Conservation (phyloP, 2,888 invertebrate genomes). For the Vannuccia rotundouncinata region DNA sequence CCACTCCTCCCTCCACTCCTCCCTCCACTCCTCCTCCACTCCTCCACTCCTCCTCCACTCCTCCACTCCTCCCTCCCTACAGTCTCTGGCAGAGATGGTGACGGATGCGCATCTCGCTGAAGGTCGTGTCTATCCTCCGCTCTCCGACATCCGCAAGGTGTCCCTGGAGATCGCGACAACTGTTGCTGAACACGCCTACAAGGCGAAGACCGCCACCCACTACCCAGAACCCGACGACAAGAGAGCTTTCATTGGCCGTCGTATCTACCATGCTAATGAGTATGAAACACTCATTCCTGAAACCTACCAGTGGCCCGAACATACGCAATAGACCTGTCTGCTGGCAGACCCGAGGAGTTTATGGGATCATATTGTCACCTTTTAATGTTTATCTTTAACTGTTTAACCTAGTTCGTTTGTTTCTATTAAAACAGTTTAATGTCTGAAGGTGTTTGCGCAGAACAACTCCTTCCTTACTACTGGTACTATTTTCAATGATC, state of each 20-base stretch:
- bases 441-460: background rate
- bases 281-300: background rate
- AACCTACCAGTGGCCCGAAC: background rate
- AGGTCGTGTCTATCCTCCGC: constrained; percentile 85
- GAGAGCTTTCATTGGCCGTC: constrained; percentile 57
- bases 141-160: constrained; percentile 72
- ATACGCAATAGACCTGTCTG: background rate
- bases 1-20: background rate
- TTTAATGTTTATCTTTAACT: too few relatives aligned
- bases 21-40: background rate
- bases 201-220: constrained; percentile 57
- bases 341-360: too few relatives aligned
- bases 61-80: constrained; percentile 44
- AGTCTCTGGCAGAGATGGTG: constrained; percentile 75
- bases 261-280: constrained; percentile 43
- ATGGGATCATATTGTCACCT: too few relatives aligned
- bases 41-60: background rate
- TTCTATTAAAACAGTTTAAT: too few relatives aligned
- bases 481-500: too few relatives aligned
- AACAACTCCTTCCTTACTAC: background rate
- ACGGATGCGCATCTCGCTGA: constrained; percentile 70
- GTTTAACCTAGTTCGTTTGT: too few relatives aligned
- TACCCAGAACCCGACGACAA: constrained; percentile 61
- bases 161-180: constrained; percentile 77
- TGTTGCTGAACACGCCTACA: constrained; percentile 74